Evolutionary conservation across 2,113 vertebrate species (phyloP).

Genomic region (Scortum barcoo): DNA sequence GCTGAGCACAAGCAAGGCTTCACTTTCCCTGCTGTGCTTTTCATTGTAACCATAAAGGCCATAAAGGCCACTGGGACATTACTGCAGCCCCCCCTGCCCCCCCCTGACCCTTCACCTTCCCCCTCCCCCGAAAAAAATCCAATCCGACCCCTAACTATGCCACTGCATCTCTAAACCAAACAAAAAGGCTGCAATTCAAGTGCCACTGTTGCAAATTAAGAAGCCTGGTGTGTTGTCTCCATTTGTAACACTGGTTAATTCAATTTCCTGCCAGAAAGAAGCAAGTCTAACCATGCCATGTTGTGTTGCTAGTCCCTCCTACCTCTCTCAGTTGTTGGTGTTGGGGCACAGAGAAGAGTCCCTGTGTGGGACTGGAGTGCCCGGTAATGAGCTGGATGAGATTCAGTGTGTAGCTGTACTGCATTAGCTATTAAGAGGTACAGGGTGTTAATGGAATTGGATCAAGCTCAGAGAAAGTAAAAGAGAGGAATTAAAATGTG

Average conservation of each 20-base stretch:
- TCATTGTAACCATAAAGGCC: constrained; percentile 72
- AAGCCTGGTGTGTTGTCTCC: constrained; percentile 22
- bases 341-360: constrained; percentile 14
- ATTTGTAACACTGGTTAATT: constrained; percentile 30
- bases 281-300: background rate
- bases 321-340: constrained; percentile 10
- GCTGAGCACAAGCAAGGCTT: constrained; percentile 61
- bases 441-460: constrained; percentile 54
- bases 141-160: constrained; percentile 24
- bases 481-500: constrained; percentile 6
- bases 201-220: constrained; percentile 21
- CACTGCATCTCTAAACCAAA: constrained; percentile 34
- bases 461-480: constrained; percentile 24
- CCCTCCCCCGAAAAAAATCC: background rate
- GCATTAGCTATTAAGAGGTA: constrained; percentile 45
- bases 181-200: constrained; percentile 44
- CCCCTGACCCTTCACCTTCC: constrained; percentile 2
- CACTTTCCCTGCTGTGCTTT: constrained; percentile 76
- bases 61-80: constrained; percentile 66
- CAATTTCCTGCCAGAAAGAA: constrained; percentile 11
- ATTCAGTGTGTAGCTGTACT: constrained; percentile 27
- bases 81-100: constrained; percentile 28
- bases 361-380: background rate
- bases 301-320: background rate
- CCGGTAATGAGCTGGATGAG: constrained; percentile 59